Percentiles rank a stretch among this genome's conserved stretches.
Evolutionary conservation across 2,888 invertebrate genomes (phyloP).

Genomic region (Tricholauxania praeusta): DNA sequence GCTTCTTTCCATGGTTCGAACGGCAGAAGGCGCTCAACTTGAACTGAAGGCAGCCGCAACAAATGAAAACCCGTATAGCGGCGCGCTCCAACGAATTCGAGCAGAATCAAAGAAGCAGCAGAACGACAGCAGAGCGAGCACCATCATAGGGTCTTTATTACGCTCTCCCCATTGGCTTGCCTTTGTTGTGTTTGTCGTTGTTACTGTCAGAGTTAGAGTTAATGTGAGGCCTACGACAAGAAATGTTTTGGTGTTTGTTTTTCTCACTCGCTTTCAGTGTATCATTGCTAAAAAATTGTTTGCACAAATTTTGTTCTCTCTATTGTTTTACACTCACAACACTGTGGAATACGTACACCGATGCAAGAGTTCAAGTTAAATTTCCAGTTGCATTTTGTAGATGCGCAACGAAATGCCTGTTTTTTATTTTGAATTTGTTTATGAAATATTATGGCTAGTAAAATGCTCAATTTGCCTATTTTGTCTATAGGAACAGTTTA

Average conservation of each 20-base stretch:
- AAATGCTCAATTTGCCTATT: too few species aligned
- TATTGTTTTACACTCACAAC: too few species aligned
- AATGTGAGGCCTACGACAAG: not conserved
- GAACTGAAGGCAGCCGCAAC: conserved; percentile 56
- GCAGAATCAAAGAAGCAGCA: conserved; percentile 42
- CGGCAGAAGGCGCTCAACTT: conserved; percentile 62
- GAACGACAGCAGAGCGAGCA: conserved; percentile 26
- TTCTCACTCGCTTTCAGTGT: too few species aligned
- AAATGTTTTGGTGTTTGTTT: not conserved
- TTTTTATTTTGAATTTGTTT: too few species aligned
- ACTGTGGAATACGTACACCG: too few species aligned
- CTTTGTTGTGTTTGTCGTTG: not conserved
- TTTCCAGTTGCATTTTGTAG: too few species aligned
- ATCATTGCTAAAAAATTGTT: too few species aligned
- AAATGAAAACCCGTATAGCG: conserved; percentile 50
- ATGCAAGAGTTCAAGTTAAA: too few species aligned
- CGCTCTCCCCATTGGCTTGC: not conserved
- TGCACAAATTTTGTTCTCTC: too few species aligned
- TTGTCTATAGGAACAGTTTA: too few species aligned
- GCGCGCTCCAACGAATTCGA: conserved; percentile 38
- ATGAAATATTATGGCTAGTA: too few species aligned
- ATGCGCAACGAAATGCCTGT: too few species aligned
- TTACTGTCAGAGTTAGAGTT: not conserved
- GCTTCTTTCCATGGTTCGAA: conserved; percentile 52
- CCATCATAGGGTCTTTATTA: not conserved